Percentiles rank a stretch among this genome's conserved stretches.
Conservation (phyloP, 2,797 vertebrate genomes). For the Argentina silus region DNA sequence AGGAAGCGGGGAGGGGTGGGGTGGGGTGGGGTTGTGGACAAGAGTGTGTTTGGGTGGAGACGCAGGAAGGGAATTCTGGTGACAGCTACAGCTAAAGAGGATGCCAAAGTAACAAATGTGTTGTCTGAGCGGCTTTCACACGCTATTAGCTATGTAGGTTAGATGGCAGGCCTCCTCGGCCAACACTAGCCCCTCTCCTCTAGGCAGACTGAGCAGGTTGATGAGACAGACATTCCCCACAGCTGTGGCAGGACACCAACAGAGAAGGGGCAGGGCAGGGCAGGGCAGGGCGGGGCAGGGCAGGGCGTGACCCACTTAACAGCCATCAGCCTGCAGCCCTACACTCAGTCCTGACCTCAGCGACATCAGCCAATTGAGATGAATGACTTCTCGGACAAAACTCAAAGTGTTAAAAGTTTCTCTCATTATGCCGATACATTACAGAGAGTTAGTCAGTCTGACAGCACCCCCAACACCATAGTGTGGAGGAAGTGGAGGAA, state of each 20-base stretch:
- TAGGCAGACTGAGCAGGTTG: background rate
- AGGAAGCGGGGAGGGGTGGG: conserved; percentile 5
- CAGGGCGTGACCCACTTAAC: conserved; percentile 6
- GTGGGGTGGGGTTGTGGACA: too few relatives aligned
- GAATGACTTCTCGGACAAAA: background rate
- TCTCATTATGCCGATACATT: too few relatives aligned
- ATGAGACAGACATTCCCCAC: background rate
- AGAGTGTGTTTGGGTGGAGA: background rate
- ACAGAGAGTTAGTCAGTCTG: too few relatives aligned
- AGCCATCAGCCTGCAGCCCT: background rate
- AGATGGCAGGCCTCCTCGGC: background rate
- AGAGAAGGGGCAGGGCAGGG: background rate
- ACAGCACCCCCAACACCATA: too few relatives aligned
- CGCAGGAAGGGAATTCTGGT: background rate
- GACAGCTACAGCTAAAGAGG: conserved; percentile 13
- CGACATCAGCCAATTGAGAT: background rate
- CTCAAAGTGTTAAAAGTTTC: background rate
- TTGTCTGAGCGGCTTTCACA: conserved; percentile 31
- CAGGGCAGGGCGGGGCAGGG: too few relatives aligned
- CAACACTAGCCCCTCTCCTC: background rate
- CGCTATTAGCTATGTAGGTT: conserved; percentile 18
- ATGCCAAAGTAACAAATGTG: conserved; percentile 19
- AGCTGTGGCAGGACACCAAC: background rate
- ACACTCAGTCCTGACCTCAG: background rate
- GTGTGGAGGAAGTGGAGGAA: conserved; percentile 5